Conservation (phyloP, 2,888 invertebrate species). For the Ornithoptera alexandrae region DNA sequence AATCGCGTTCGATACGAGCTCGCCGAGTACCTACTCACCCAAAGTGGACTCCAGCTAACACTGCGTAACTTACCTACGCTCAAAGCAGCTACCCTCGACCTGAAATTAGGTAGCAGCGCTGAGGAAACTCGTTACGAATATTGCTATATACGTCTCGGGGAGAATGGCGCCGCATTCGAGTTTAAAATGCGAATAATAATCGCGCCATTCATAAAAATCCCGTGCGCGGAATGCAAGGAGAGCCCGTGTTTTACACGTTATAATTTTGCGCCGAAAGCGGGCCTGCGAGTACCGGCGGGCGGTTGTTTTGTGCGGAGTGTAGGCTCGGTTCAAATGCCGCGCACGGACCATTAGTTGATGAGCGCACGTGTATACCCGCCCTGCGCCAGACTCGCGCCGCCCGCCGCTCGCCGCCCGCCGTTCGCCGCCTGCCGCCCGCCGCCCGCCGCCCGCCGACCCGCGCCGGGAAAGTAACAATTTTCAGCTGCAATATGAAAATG, state of each 20-base stretch:
- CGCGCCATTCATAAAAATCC: conserved; percentile 76
- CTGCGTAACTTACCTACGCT: conserved; percentile 39
- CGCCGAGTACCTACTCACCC: conserved; percentile 23
- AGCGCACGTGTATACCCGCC: conserved; percentile 70
- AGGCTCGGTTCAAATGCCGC: conserved; percentile 79
- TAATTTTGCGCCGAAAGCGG: conserved; percentile 78
- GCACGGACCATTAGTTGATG: conserved; percentile 81
- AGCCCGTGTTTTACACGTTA: conserved; percentile 78
- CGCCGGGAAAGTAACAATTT: conserved; percentile 70
- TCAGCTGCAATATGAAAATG: conserved; percentile 75
- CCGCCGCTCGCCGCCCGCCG: too few species aligned
- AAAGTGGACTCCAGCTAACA: conserved; percentile 52
- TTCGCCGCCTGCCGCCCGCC: conserved; percentile 44
- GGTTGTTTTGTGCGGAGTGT: conserved; percentile 73
- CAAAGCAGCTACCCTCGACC: conserved; percentile 59
- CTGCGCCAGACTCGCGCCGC: conserved; percentile 55
- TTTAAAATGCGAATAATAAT: conserved; percentile 80
- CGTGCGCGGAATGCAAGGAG: conserved; percentile 76
- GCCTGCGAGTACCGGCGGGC: conserved; percentile 60
- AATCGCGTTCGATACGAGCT: conserved; percentile 69
- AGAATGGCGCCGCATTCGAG: conserved; percentile 76
- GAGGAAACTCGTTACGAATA: conserved; percentile 79
- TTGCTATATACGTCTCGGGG: conserved; percentile 74
- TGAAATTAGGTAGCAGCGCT: conserved; percentile 73
- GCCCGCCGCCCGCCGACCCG: conserved; percentile 38